Percentiles rank a stretch among this genome's conserved stretches.
These are phyloP conservation scores for Bellardia bayeri DNA, from an alignment of 2,888 invertebrate genomes.

Conservation along the genomic window DNA sequence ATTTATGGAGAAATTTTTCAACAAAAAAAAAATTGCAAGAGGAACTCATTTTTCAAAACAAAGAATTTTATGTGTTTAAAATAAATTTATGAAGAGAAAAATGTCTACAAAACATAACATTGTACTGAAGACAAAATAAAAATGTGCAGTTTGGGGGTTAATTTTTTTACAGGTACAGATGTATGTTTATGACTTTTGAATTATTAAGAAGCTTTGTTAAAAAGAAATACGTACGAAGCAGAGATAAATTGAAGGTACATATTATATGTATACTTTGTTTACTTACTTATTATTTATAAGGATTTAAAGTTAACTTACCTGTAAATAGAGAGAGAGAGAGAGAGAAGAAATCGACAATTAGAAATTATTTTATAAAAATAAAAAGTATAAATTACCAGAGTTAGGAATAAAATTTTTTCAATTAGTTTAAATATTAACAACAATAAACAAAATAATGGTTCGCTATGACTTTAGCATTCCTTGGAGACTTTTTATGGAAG, in stretches of 20 bases:
- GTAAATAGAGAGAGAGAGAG: slow-evolving; percentile 12
- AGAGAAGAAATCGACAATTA: not conserved
- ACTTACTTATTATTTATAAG: slow-evolving; percentile 23
- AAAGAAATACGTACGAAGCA: not conserved
- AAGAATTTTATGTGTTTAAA: slow-evolving; percentile 3
- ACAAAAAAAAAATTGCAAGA: not conserved
- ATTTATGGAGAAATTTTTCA: not conserved
- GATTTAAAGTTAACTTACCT: slow-evolving; percentile 30
- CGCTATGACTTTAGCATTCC: no score
- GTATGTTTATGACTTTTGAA: not conserved
- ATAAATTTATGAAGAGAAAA: slow-evolving; percentile 11
- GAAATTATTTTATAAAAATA: not conserved
- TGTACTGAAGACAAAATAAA: not conserved
- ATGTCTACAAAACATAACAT: not conserved
- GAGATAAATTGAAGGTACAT: not conserved
- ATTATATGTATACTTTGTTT: not conserved
- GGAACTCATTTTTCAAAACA: not conserved
- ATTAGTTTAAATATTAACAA: no score
- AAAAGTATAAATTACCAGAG: no score
- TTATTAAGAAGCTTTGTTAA: slow-evolving; percentile 15
- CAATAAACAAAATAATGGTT: no score
- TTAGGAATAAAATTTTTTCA: not conserved
- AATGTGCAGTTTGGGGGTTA: not conserved
- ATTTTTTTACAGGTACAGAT: not conserved
- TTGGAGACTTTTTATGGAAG: no score